Evolutionary conservation across 1,140 invertebrate genomes (phyloP).

Genomic region (Chironomus striatipennis): DNA sequence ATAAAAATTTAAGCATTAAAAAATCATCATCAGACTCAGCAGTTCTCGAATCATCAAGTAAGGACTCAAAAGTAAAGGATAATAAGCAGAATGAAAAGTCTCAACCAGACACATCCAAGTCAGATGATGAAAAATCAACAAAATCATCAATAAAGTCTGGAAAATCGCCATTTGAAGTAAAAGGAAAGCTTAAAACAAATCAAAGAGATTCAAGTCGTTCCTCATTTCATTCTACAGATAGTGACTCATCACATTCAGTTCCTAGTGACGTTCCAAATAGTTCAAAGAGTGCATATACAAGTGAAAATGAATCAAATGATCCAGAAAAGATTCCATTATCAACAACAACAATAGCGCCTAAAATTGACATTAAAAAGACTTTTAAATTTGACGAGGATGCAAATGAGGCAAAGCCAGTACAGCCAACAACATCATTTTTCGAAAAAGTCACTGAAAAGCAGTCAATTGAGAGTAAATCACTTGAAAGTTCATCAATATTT

Average conservation of each 20-base stretch:
- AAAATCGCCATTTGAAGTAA: background rate
- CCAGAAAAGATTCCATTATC: background rate
- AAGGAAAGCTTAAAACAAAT: background rate
- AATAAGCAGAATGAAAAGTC: conserved; percentile 39
- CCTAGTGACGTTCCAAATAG: conserved; percentile 11
- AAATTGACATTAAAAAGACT: background rate
- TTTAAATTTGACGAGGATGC: background rate
- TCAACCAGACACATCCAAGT: conserved; percentile 41
- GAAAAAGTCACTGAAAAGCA: background rate
- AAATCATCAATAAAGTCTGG: conserved; percentile 19
- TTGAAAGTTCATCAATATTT: background rate
- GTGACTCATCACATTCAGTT: conserved; percentile 10
- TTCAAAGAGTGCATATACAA: conserved; percentile 17
- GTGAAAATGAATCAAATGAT: conserved; percentile 19
- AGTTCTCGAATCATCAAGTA: conserved; percentile 53
- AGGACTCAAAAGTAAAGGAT: conserved; percentile 62
- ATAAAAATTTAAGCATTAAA: conserved; percentile 34
- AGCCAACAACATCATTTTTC: conserved; percentile 1
- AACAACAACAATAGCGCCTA: background rate
- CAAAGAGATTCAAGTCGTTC: conserved; percentile 10
- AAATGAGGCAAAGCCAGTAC: background rate
- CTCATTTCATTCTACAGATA: background rate
- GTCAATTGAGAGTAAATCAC: background rate
- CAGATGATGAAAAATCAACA: conserved; percentile 26
- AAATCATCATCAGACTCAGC: conserved; percentile 36